Evolutionary conservation across 2,797 vertebrate species (phyloP).

Genomic region (Knipowitschia caucasica): DNA sequence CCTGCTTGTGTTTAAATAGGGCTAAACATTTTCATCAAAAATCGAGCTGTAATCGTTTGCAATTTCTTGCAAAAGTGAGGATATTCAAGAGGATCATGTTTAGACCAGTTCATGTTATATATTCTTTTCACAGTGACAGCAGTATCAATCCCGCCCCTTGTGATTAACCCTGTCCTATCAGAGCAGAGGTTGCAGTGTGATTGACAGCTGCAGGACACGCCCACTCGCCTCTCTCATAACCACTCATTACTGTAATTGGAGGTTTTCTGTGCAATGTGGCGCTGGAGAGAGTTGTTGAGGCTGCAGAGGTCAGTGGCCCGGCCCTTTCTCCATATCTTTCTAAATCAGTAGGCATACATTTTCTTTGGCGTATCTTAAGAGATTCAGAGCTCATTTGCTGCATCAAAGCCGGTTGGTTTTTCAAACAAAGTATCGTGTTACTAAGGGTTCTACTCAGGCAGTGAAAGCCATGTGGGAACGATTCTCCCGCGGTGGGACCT

Average conservation of each 20-base stretch:
- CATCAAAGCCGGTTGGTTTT: conserved; percentile 43
- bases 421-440: conserved; percentile 45
- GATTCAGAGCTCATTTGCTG: conserved; percentile 29
- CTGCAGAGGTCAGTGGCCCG: conserved; percentile 59
- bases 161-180: conserved; percentile 65
- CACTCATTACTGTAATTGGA: conserved; percentile 80
- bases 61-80: too few species aligned
- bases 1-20: too few species aligned
- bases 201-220: conserved; percentile 54
- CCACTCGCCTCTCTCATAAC: conserved; percentile 56
- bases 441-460: conserved; percentile 25
- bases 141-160: conserved; percentile 54
- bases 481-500: neutral
- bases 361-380: conserved; percentile 50
- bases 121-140: conserved; percentile 40
- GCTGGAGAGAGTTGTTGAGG: conserved; percentile 20
- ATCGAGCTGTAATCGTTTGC: too few species aligned
- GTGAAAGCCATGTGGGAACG: neutral
- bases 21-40: too few species aligned
- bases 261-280: conserved; percentile 63
- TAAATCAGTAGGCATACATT: conserved; percentile 44
- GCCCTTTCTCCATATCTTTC: conserved; percentile 36
- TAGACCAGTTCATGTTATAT: too few species aligned
- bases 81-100: too few species aligned
- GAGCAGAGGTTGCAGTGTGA: conserved; percentile 45